These are phyloP conservation scores for Eufriesea mexicana DNA, from an alignment of 1,140 invertebrate genomes.

Conservation along the genomic window DNA sequence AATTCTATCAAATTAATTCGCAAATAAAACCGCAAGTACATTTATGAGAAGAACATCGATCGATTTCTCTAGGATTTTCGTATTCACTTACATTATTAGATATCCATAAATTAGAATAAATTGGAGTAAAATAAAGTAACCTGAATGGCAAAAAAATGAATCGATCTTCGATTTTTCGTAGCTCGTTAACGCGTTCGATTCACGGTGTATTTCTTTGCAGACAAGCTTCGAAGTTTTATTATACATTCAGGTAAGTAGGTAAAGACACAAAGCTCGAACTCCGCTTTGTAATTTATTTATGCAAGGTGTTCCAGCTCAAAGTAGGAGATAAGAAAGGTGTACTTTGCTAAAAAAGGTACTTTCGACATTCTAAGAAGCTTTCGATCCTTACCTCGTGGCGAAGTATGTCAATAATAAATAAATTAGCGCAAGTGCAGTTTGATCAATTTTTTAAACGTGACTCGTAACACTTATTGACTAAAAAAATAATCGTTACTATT, in stretches of 20 bases:
- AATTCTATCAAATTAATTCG: no score
- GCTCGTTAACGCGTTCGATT: no score
- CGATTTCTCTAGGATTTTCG: background rate
- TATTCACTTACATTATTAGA: no score
- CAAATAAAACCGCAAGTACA: no score
- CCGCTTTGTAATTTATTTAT: background rate
- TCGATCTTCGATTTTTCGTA: no score
- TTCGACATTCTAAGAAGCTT: background rate
- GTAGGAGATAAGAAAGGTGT: no score
- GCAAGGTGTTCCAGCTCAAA: background rate
- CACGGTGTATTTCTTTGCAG: background rate
- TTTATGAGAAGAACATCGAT: background rate
- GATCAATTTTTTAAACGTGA: background rate
- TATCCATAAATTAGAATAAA: no score
- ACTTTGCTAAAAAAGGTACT: background rate
- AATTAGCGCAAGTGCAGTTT: accelerated
- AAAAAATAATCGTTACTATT: background rate
- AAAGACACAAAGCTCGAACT: no score
- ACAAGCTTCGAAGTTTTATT: background rate
- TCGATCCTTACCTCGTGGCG: background rate
- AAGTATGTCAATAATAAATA: background rate
- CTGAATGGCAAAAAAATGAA: background rate
- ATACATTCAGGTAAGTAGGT: background rate
- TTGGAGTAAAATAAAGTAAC: background rate
- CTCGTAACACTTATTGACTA: background rate